These are phyloP conservation scores for Hydrozoanthus tunicans DNA, from an alignment of 64 coral and sea anemone species.

Conservation along the genomic window DNA sequence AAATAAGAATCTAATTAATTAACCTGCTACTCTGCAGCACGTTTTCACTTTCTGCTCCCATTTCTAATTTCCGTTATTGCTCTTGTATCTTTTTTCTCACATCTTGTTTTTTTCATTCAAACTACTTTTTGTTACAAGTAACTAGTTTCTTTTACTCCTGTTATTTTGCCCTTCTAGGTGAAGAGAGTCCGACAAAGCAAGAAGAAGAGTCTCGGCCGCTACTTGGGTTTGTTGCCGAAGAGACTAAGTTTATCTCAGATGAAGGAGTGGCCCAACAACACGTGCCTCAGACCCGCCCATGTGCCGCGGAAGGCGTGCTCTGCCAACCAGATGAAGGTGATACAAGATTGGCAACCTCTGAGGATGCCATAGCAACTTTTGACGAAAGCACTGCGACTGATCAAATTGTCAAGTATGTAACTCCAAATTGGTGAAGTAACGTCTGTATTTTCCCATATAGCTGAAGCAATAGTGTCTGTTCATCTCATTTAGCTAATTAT, in stretches of 20 bases:
- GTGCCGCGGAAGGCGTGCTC: neutral
- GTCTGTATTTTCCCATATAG: neutral
- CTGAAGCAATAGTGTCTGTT: neutral
- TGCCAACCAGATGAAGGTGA: conserved; percentile 45
- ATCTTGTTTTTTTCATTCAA: neutral
- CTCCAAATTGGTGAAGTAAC: too few species aligned
- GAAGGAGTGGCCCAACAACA: neutral
- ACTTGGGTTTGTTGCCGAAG: neutral
- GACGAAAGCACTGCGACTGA: neutral
- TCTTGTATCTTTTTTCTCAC: neutral
- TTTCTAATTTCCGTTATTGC: neutral
- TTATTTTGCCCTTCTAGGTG: conserved; percentile 5
- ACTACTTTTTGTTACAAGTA: neutral
- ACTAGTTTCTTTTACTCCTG: neutral
- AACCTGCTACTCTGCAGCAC: too few species aligned
- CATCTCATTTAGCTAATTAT: neutral
- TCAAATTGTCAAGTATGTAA: neutral
- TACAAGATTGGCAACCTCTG: neutral
- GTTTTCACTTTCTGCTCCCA: neutral
- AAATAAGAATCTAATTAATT: neutral
- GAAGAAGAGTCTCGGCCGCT: neutral
- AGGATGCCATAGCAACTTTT: neutral
- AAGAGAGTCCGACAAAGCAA: neutral
- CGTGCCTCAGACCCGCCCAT: neutral
- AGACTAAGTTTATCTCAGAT: neutral